phyloP scores from a whole-genome alignment of 2,113 vertebrate genomes.

The Pyxicephalus adspersus region DNA sequence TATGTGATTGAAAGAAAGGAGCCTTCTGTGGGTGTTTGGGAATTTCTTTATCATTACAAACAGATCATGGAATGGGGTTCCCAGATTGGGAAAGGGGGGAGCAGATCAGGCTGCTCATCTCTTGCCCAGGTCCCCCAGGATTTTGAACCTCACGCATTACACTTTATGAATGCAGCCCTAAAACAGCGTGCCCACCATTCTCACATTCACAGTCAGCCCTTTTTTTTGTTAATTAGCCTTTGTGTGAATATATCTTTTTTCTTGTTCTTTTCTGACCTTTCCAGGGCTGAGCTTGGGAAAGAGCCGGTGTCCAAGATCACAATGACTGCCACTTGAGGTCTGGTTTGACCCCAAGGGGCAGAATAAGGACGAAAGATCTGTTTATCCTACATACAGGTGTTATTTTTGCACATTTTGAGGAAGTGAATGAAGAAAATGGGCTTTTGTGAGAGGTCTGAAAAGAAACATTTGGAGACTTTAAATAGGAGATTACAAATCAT shows the following conservation, averaged over 20 bases:
- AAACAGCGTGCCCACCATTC: not conserved
- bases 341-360: conserved; percentile 13
- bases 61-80: no score
- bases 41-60: no score
- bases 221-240: conserved; percentile 39
- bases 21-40: no score
- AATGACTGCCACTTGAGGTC: not conserved
- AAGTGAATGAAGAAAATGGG: not conserved
- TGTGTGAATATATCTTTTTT: not conserved
- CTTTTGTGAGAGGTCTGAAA: not conserved
- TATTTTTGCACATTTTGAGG: not conserved
- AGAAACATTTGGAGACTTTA: not conserved
- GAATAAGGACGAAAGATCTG: not conserved
- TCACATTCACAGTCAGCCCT: conserved; percentile 5
- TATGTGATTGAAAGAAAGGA: no score
- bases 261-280: conserved; percentile 48
- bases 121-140: no score
- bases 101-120: no score
- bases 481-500: no score
- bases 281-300: conserved; percentile 24
- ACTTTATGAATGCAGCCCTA: no score
- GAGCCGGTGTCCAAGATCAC: not conserved
- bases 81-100: no score
- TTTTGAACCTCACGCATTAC: no score
- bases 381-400: conserved; percentile 6